These are phyloP conservation scores for Oncorhynchus mykiss DNA, from an alignment of 2,113 vertebrate genomes.

Conservation along the genomic window DNA sequence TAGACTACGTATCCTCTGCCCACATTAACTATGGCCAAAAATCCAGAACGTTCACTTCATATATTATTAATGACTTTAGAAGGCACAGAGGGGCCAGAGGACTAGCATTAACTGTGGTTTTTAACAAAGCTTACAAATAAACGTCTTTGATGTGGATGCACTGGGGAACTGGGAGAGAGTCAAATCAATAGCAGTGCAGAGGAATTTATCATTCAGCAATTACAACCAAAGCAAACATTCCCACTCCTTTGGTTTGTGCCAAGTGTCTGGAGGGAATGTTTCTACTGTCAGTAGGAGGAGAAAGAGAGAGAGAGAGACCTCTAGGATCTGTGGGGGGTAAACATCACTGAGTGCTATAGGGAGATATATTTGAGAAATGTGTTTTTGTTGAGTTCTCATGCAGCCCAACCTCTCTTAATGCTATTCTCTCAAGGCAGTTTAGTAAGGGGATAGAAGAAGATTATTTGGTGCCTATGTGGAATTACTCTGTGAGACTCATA, in stretches of 20 bases:
- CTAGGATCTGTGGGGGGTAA: not conserved
- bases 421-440: not conserved
- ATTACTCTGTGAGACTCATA: not conserved
- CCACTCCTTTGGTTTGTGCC: slow-evolving; percentile 49
- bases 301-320: not conserved
- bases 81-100: slow-evolving; percentile 52
- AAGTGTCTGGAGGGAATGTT: slow-evolving; percentile 57
- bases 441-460: not conserved
- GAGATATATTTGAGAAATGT: not conserved
- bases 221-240: slow-evolving; percentile 55
- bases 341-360: not conserved
- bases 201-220: slow-evolving; percentile 69
- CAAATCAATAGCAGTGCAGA: slow-evolving; percentile 62
- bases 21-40: slow-evolving; percentile 54
- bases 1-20: slow-evolving; percentile 32
- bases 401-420: not conserved
- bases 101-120: slow-evolving; percentile 48
- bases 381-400: slow-evolving; percentile 6
- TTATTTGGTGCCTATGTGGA: not conserved
- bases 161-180: slow-evolving; percentile 52
- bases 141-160: slow-evolving; percentile 61
- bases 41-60: slow-evolving; percentile 51
- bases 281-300: slow-evolving; percentile 38
- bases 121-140: slow-evolving; percentile 49
- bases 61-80: slow-evolving; percentile 57